Percentiles rank a stretch among this genome's conserved stretches.
phyloP scores from a whole-genome alignment of 1,140 invertebrate species.

The Sitobion miscanthi region DNA sequence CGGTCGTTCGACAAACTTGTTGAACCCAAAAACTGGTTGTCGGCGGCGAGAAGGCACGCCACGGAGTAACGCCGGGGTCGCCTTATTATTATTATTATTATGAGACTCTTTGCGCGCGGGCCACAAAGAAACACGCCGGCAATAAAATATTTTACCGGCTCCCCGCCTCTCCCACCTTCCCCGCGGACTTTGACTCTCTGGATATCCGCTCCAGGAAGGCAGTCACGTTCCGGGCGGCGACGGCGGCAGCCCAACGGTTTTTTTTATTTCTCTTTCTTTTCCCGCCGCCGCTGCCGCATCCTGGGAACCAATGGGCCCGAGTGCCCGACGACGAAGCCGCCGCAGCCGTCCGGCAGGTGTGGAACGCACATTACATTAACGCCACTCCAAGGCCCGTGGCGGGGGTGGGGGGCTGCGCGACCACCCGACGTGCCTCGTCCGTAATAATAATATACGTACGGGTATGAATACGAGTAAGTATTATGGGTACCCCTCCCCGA shows the following conservation, averaged over 20 bases:
- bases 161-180: neutral
- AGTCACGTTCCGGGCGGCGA: conserved; percentile 15
- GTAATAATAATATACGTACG: neutral
- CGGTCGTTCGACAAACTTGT: conserved; percentile 41
- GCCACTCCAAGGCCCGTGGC: neutral
- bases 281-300: conserved; percentile 4
- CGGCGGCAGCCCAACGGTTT: conserved; percentile 1
- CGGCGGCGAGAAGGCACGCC: conserved; percentile 45
- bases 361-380: neutral
- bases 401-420: neutral
- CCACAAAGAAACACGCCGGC: neutral
- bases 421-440: neutral
- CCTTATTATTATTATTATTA: conserved; percentile 42
- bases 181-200: neutral
- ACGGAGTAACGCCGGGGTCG: neutral
- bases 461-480: neutral
- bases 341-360: conserved; percentile 34
- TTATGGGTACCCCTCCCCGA: neutral
- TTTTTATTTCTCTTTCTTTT: conserved; percentile 17
- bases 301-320: conserved; percentile 46
- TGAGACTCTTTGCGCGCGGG: neutral
- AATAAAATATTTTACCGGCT: conserved; percentile 1
- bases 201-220: neutral
- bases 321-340: too few relatives aligned
- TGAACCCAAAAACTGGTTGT: conserved; percentile 55